phyloP scores from a whole-genome alignment of 2,113 vertebrate genomes.

The Nibea coibor region DNA sequence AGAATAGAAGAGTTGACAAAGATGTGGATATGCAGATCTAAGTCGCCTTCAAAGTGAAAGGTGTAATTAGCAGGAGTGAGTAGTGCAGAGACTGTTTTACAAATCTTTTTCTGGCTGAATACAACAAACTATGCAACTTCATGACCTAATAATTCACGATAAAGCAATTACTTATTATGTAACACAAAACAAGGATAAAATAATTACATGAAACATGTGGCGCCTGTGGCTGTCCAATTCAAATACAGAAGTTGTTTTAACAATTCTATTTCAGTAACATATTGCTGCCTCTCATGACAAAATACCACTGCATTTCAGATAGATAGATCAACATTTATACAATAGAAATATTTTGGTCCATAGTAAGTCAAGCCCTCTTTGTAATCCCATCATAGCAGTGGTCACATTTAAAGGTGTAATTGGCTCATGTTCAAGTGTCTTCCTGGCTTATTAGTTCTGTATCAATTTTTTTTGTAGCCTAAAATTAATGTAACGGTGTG shows the following conservation, averaged over 20 bases:
- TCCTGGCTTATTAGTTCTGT: slow-evolving; percentile 25
- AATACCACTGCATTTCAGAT: background rate
- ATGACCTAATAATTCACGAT: background rate
- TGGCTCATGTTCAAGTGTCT: slow-evolving; percentile 49
- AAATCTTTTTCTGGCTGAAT: background rate
- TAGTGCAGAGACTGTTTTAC: no score
- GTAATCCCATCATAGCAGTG: background rate
- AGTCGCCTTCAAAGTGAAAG: no score
- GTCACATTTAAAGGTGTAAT: slow-evolving; percentile 28
- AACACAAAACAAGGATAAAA: background rate
- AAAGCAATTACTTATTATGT: background rate
- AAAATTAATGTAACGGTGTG: background rate
- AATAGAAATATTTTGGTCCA: background rate
- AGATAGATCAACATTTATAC: background rate
- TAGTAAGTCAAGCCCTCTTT: background rate
- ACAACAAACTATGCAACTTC: background rate
- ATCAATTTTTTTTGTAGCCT: slow-evolving; percentile 17
- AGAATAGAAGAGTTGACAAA: background rate
- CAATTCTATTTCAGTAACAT: no score
- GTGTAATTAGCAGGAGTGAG: no score
- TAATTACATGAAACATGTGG: background rate
- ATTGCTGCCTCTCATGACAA: background rate
- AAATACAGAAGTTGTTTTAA: background rate
- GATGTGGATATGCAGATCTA: background rate
- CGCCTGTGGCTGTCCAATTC: no score